Base-by-base conservation (phyloP, 2,113 vertebrate species). In the Lophochroa leadbeateri region DNA sequence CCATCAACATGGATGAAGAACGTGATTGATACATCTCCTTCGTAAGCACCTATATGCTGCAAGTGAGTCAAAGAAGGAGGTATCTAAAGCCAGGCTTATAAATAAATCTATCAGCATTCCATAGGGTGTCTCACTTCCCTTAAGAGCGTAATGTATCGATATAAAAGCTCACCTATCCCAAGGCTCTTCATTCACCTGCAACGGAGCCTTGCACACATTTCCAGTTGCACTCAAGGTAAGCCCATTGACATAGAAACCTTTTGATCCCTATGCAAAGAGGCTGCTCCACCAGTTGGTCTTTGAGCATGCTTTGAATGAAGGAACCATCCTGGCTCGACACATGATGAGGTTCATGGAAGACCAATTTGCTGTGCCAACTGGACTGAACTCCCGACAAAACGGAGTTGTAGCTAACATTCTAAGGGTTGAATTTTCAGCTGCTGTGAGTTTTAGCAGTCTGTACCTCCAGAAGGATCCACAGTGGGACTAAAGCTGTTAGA, bases 91-190 rank as follows among this genome's bases (percentile, higher is more conserved):
- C 27, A 4, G 21, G 77, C 8, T 77, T 55, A 2, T 63, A n/a
- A 93, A 90, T 90, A 74, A 57, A 89, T 49, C 78, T 70, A 86
- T 92, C 93, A 85, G 70, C 93, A 96, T 96, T 96, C 94, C 92
- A 93, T 13, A 65, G 84, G 53, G 84, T 93, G 79, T 93, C 88
- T 95, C 96, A 96, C 75, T 92, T 96, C 94, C 94, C 94, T 55
- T n/a, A 4, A 29, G 57, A 95, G 55, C 23, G 0, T 27, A 1
- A 4, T 6, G 20, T 5, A 5, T 1, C 4, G 0, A 4, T 60
- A 96, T 96, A 96, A 94, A 96, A 85, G 71, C 86, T 60, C 39
- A 1, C 35, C 29, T 5, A 0, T 10, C 57, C 52, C 55, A 23
- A n/a, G 7, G 61, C 23, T 96, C 61, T 57, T 79, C 93, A 92